Evolutionary conservation across 2,113 vertebrate species (phyloP), one percentile per base, ranked within the genome.

Genomic region (Helogale parvula): DNA sequence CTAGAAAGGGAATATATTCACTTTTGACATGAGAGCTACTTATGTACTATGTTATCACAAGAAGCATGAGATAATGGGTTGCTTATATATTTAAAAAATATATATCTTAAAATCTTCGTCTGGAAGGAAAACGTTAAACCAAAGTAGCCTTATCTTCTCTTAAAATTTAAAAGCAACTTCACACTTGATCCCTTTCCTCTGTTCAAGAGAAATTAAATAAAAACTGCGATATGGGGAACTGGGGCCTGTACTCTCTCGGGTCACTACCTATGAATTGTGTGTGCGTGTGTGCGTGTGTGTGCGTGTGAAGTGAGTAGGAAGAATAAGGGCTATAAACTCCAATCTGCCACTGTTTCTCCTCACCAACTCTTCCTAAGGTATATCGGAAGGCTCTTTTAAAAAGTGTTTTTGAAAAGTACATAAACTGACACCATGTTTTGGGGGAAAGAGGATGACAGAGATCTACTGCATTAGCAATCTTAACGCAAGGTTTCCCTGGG

Each of bases 151-250:
- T 94, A 89, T 50, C 92, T 86, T 81, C 66, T 94, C 83, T 77
- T 84, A 79, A 92, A 63, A 95, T 80, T 74, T 93, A 82, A 97
- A 97, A 92, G 35, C 35, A 90, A 83, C 57, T 47, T 81, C 69
- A 74, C 80, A 93, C 25, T 81, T 52, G 10, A 90, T 90, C 57
- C 84, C 69, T 45, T 31, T 87, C 91, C 81, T 63, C 41, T 71
- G 4, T 71, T 79, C 7, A 68, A 96, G 74, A 72, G 85, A 45
- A 93, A 79, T 35, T 77, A 94, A 72, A 74, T 71, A 92, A 81
- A 93, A 76, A 90, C 38, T 90, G 29, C 47, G 33, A 31, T 23
- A 77, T 72, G 83, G n/a, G 54, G 38, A 93, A 23, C 33, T 35
- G 47, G 35, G 57, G 41, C 50, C 54, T 79, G 0, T 52, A 71